Base-by-base conservation (phyloP, 2,797 vertebrate genomes). In the Enteromius afrohamiltoni region DNA sequence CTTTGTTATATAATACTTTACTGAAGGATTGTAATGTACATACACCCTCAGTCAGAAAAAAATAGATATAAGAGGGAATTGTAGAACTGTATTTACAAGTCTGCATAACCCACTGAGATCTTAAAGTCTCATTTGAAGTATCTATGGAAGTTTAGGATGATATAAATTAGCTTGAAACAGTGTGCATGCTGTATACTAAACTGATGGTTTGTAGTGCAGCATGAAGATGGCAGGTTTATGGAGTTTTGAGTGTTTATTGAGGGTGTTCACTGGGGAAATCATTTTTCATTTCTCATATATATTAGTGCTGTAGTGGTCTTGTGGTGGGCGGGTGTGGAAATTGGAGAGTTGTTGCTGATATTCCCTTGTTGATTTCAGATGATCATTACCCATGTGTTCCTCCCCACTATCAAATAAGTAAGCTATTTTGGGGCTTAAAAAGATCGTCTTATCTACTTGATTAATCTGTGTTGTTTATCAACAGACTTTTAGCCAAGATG, bases 361-460 rank as follows among this genome's bases (percentile, higher is more conserved):
- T 31, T 62, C 37, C 70, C 69, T 42, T 37, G 13, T 51, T 64
- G 40, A 51, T 64, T 73, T 74, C 45, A 49, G 55, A 49, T 37
- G 55, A 62, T 81, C 23, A 55, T 55, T 60, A 80, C 37, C 69
- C 42, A 74, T 45, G 21, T 74, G 40, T 51, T 74, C 9, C 14
- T 64, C 29, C 7, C 29, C 55, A 47, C 40, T 64, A 74, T 74
- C 42, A 26, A 74, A 34, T 31, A 31, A 71, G 40, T 62, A 31
- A 74, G 58, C 26, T 86, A 74, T 86, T 84, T 79, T 68, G 26
- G 34, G 79, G 29, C 19, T n/a, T 23, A 62, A 71, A 2, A 2
- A 49, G 69, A 37, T 64, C 26, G 55, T 51, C 29, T 37, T 64
- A 23, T 75, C 42, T 40, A n/a, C 11, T 21, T 26, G 31, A 29